phyloP scores from a whole-genome alignment of 2,113 vertebrate genomes.

The Brienomyrus longianalis region DNA sequence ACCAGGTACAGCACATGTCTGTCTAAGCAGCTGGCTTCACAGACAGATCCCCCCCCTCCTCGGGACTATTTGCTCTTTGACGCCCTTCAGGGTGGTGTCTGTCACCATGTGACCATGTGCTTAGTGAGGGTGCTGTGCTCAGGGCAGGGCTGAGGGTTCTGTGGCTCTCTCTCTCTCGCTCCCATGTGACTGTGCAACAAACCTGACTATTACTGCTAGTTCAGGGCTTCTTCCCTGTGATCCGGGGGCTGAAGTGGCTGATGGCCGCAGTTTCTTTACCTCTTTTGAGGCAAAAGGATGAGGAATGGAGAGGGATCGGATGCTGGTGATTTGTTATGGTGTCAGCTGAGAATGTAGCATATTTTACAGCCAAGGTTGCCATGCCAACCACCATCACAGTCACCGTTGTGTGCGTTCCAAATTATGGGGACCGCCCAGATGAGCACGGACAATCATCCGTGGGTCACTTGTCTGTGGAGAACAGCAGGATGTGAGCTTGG shows the following conservation, averaged over 20 bases:
- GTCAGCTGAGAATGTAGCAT: conserved; percentile 22
- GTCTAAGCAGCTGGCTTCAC: neutral
- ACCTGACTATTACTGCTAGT: neutral
- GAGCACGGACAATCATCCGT: neutral
- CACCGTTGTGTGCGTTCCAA: neutral
- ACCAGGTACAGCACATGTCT: neutral
- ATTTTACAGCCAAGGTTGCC: conserved; percentile 42
- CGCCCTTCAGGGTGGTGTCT: neutral
- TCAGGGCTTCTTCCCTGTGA: neutral
- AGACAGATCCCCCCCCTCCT: neutral
- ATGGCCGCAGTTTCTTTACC: neutral
- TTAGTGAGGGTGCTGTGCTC: neutral
- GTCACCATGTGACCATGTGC: neutral
- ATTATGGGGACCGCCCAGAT: neutral
- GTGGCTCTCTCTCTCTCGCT: neutral
- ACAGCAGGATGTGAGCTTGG: neutral
- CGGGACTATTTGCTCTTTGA: neutral
- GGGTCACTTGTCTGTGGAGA: neutral
- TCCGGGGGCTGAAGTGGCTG: neutral
- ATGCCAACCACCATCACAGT: conserved; percentile 42
- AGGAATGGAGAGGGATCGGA: neutral
- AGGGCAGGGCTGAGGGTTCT: neutral
- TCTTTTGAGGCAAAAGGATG: neutral
- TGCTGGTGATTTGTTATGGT: conserved; percentile 1
- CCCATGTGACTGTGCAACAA: neutral